Evolutionary conservation across 2,113 vertebrate genomes (phyloP).

Genomic region (Halichoerus grypus): DNA sequence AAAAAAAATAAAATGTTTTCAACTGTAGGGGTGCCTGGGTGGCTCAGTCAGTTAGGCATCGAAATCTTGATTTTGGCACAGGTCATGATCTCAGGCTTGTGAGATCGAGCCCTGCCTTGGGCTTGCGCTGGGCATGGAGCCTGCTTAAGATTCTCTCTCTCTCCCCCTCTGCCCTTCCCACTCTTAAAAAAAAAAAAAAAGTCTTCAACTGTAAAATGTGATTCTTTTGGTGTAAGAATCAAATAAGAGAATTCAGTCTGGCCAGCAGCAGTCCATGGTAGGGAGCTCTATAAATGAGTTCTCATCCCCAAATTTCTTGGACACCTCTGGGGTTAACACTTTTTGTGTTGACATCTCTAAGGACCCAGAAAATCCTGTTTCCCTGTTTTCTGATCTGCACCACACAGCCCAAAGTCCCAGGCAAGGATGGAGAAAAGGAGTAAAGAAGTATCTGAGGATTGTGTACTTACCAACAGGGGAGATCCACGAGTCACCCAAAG

Average conservation of each 20-base stretch:
- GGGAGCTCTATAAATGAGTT: neutral
- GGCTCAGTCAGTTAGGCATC: neutral
- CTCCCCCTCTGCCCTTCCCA: neutral
- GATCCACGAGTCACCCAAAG: slow-evolving; percentile 98
- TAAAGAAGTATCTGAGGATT: slow-evolving; percentile 26
- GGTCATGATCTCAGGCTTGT: neutral
- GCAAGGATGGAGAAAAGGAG: neutral
- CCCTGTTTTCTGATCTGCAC: neutral
- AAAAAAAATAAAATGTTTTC: neutral
- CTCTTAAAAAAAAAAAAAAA: neutral
- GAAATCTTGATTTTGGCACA: neutral
- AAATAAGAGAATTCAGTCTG: neutral
- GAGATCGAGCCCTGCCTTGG: neutral
- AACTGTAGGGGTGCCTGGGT: neutral
- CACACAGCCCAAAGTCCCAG: neutral
- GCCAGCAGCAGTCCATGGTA: no score
- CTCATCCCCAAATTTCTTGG: neutral
- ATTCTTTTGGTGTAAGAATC: neutral
- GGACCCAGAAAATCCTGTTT: neutral
- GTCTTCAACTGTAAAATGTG: neutral
- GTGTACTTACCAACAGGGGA: slow-evolving; percentile 93
- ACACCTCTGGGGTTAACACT: neutral
- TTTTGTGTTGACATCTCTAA: neutral
- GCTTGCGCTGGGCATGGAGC: neutral
- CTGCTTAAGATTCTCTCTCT: neutral